A percentile compares a stretch with the other conserved stretches of the same genome.
Evolutionary conservation across 1,140 invertebrate species (phyloP).

Genomic region (Drosophila aff.): DNA sequence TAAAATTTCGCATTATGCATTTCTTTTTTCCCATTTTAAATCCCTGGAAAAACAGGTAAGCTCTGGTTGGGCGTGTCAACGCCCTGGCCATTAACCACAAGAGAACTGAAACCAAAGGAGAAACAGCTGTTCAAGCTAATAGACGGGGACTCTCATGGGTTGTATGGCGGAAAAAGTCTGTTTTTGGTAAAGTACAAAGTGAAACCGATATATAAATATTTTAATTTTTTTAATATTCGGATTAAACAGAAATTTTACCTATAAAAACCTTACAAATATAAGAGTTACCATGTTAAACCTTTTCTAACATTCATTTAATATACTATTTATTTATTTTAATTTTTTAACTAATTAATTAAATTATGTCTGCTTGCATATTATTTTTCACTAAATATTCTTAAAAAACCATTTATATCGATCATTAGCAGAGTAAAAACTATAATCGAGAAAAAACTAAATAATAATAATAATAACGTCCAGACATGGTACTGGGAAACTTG

Average conservation of each 20-base stretch:
- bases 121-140: slow-evolving; percentile 51
- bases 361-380: neutral
- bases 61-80: slow-evolving; percentile 40
- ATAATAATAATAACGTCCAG: slow-evolving; percentile 14
- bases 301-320: too few relatives aligned
- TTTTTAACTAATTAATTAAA: neutral
- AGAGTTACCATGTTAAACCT: too few relatives aligned
- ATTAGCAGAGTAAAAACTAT: slow-evolving; percentile 6
- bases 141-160: neutral
- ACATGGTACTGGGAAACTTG: slow-evolving; percentile 23
- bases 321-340: neutral
- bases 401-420: neutral
- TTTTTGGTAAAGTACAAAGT: neutral
- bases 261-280: neutral
- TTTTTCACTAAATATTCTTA: neutral
- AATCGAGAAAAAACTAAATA: too few relatives aligned
- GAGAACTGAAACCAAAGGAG: slow-evolving; percentile 11
- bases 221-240: neutral
- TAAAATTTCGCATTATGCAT: slow-evolving; percentile 31
- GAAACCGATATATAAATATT: neutral
- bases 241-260: neutral
- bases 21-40: slow-evolving; percentile 24
- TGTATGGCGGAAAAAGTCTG: too few relatives aligned
- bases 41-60: slow-evolving; percentile 57
- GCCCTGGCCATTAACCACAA: slow-evolving; percentile 16